A percentile compares a stretch with the other conserved stretches of the same genome.
phyloP scores from a whole-genome alignment of 2,888 invertebrate species.

The Boloria selene region DNA sequence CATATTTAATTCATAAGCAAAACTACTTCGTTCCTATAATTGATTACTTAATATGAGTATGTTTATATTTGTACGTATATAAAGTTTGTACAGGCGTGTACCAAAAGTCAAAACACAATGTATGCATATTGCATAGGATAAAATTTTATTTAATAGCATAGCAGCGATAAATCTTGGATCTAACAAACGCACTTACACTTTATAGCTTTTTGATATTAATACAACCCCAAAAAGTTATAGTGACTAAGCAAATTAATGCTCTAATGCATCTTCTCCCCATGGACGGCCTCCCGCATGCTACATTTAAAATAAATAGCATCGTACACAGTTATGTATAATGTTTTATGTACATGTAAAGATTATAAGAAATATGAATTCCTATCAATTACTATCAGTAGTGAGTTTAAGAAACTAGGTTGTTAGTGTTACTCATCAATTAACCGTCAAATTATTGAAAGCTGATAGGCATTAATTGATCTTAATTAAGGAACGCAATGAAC shows the following conservation, averaged over 20 bases:
- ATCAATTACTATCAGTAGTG: too few relatives aligned
- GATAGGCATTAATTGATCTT: slow-evolving; percentile 52
- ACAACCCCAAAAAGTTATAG: slow-evolving; percentile 64
- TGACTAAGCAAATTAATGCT: slow-evolving; percentile 70
- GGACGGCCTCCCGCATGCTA: slow-evolving; percentile 30
- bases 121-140: slow-evolving; percentile 23
- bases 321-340: slow-evolving; percentile 3
- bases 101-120: slow-evolving; percentile 25
- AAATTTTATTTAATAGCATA: slow-evolving; percentile 32
- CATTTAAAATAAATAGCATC: slow-evolving; percentile 1
- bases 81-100: slow-evolving; percentile 10
- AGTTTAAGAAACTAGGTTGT: not conserved
- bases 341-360: not conserved
- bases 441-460: slow-evolving; percentile 30
- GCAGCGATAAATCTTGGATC: slow-evolving; percentile 36
- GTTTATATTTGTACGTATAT: not conserved
- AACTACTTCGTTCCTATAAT: not conserved
- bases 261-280: slow-evolving; percentile 72
- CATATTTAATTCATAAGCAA: not conserved
- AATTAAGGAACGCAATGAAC: slow-evolving; percentile 57
- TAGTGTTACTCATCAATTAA: slow-evolving; percentile 29
- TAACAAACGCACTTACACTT: slow-evolving; percentile 41
- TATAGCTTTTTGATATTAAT: slow-evolving; percentile 49
- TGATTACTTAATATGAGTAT: too few relatives aligned
- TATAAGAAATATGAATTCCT: too few relatives aligned